Base-by-base conservation (phyloP, 2,113 vertebrate genomes). In the Calypte anna region DNA sequence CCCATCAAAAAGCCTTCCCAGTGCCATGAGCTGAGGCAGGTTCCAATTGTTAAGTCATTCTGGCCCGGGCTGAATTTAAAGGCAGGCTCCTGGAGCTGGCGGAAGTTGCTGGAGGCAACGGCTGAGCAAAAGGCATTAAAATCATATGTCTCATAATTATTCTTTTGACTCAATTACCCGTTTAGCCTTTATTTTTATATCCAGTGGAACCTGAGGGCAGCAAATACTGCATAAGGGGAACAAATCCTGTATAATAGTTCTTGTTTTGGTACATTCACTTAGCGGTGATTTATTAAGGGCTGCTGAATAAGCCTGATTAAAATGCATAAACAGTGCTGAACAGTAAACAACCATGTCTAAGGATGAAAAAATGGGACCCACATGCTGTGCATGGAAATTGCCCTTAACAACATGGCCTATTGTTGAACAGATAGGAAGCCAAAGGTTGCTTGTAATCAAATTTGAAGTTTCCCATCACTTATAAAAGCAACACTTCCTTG, bases 401-500 rank as follows among this genome's bases (percentile, higher is more conserved):
- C 98, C 98, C 98, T 98, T 98, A 99, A 99, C 99, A 99, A 98
- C 98, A 98, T 97, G 96, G 98, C 96, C 99, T 98, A 98, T 99
- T 99, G 99, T 99, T 98, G 95, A 95, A 96, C 94, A 98, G 98
- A 98, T 98, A 98, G 98, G 98, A 98, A 99, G 99, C 98, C 99
- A 99, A 99, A 99, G 99, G 99, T 99, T 99, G 98, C 99, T 99
- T 99, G 99, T 99, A 99, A 99, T 99, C 98, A 99, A 99, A 99
- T 99, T 98, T 99, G 99, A 98, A 98, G 98, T 99, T 98, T 98
- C 98, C 97, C 98, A 98, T 98, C 97, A 98, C 97, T 98, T 98
- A 97, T 98, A 98, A 98, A 98, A 98, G 98, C 98, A 98, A 95
- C 97, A 97, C 97, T 98, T 98, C 98, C 98, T 98, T 98, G 96